Percentiles rank a stretch among this genome's conserved stretches.
phyloP scores from a whole-genome alignment of 1,140 invertebrate genomes.

The Megalonaias nervosa region DNA sequence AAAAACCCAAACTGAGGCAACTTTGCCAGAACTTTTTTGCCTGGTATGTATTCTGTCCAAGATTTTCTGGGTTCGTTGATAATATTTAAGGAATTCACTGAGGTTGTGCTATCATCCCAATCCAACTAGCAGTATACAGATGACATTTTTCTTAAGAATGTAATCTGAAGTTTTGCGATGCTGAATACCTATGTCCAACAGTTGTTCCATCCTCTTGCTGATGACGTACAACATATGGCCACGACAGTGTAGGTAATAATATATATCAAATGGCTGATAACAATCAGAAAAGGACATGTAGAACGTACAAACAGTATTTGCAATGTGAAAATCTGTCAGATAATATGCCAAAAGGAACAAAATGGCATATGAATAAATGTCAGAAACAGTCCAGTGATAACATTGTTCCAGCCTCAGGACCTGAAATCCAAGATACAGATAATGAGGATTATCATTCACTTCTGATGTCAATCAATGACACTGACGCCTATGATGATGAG shows the following conservation, averaged over 20 bases:
- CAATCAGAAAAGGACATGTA: no score
- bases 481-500: no score
- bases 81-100: slow-evolving; percentile 13
- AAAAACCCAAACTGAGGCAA: slow-evolving; percentile 2
- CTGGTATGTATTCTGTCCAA: neutral
- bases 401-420: no score
- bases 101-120: slow-evolving; percentile 17
- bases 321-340: slow-evolving; percentile 10
- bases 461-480: no score
- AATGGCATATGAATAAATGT: slow-evolving; percentile 20
- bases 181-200: neutral
- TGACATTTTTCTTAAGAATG: neutral
- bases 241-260: neutral
- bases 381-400: no score
- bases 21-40: slow-evolving; percentile 8
- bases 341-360: slow-evolving; percentile 13
- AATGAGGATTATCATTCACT: no score
- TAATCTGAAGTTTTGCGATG: neutral
- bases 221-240: neutral
- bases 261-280: no score
- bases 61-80: slow-evolving; percentile 7
- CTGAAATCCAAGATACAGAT: no score
- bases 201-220: neutral
- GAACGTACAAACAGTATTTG: slow-evolving; percentile 8
- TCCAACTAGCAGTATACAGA: slow-evolving; percentile 9